Conservation (phyloP, 1,140 invertebrate genomes). For the Branchinecta lindahli region DNA sequence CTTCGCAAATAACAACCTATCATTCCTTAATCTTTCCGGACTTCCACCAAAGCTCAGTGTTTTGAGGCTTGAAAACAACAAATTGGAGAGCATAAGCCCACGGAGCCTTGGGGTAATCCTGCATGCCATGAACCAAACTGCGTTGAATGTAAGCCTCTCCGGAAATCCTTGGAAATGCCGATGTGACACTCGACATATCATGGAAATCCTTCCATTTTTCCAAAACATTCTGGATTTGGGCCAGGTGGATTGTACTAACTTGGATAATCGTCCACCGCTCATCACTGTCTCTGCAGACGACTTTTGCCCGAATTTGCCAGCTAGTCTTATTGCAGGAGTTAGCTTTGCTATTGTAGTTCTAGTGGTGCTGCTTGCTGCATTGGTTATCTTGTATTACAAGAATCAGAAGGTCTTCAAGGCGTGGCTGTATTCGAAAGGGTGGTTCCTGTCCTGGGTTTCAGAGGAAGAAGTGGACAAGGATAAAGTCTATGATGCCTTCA, state of each 20-base stretch:
- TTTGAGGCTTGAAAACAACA: neutral
- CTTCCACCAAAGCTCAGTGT: neutral
- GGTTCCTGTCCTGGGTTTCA: slow-evolving; percentile 28
- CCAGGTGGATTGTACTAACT: neutral
- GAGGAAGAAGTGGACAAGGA: slow-evolving; percentile 30
- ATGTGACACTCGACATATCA: neutral
- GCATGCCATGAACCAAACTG: neutral
- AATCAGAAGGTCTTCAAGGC: slow-evolving; percentile 24
- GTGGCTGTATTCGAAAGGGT: slow-evolving; percentile 30
- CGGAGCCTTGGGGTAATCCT: neutral
- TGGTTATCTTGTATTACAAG: slow-evolving; percentile 20
- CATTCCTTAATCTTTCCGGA: neutral
- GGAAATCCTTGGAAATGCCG: neutral
- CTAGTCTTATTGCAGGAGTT: neutral
- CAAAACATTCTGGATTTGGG: neutral
- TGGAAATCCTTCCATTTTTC: neutral
- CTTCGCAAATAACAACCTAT: neutral
- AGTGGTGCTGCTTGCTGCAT: neutral
- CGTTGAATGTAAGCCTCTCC: neutral
- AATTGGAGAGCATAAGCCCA: neutral
- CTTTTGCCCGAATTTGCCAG: neutral
- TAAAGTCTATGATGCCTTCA: slow-evolving; percentile 35
- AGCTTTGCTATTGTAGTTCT: neutral
- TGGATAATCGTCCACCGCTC: neutral
- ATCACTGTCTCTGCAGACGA: neutral